A percentile compares a stretch with the other conserved stretches of the same genome.
phyloP scores from a whole-genome alignment of 2,888 invertebrate genomes.

The Pandemis heparana region DNA sequence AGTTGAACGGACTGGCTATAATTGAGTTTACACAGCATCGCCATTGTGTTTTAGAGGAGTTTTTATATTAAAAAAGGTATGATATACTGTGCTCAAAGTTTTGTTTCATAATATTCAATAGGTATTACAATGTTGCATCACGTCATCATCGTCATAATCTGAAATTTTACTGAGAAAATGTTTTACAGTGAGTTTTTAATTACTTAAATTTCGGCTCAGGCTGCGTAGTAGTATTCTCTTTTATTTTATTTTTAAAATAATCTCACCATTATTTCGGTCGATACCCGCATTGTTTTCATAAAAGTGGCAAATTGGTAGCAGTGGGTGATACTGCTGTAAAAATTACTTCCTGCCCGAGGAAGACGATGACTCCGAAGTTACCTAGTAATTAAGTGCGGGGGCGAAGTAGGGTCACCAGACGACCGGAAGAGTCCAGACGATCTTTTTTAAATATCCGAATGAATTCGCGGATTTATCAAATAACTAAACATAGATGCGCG shows the following conservation, averaged over 20 bases:
- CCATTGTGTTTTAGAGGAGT: not conserved
- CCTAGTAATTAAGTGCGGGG: constrained; percentile 61
- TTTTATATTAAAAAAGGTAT: not conserved
- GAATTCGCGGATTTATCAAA: too few species aligned
- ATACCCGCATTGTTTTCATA: constrained; percentile 32
- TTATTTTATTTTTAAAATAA: not conserved
- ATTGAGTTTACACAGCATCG: not conserved
- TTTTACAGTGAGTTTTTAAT: not conserved
- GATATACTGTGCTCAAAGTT: not conserved
- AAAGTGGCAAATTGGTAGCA: constrained; percentile 26
- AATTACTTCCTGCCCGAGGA: constrained; percentile 28
- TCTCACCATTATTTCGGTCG: constrained; percentile 2
- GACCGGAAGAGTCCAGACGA: not conserved
- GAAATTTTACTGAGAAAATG: too few species aligned
- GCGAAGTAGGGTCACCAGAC: constrained; percentile 43
- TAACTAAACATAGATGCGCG: too few species aligned
- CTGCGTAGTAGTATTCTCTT: not conserved
- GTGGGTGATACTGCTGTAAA: constrained; percentile 26
- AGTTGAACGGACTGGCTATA: not conserved
- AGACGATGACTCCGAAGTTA: constrained; percentile 61
- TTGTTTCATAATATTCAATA: not conserved
- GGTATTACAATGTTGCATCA: not conserved
- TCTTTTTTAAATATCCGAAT: not conserved
- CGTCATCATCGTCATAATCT: too few species aligned
- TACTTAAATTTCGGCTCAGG: not conserved